Evolutionary conservation across 2,888 invertebrate species (phyloP), one percentile per base, ranked within the genome.

Genomic region (Amblyjoppa fuscipennis): DNA sequence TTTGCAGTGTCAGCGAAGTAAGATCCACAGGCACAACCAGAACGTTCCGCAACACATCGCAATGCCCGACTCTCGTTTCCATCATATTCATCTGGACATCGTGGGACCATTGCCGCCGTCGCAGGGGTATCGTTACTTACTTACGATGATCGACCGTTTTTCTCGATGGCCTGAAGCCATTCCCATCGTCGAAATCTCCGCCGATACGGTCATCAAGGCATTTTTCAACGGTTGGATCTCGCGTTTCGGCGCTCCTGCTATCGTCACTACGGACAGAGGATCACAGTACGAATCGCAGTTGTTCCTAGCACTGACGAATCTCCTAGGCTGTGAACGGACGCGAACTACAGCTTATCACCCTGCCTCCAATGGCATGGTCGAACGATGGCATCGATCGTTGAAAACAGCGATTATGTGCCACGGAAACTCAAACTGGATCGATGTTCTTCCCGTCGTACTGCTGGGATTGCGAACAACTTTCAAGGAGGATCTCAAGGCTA

Each of bases 221-320:
- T 31, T 77, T 7, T 77, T 64, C 49, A 56, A 64, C 34, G 28
- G 45, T 6, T 77, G 77, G 68, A 68, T 77, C 13, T 34, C 66
- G 41, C 6, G 34, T 0, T 77, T 66, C 28, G 70, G 78, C 13
- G 59, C 83, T 70, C 9, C 80, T 82, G 13, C 64, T 2, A 61
- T 79, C 25, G 88, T 93, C 20, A 91, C 91, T 0, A 89, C 91
- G 9, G 92, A 93, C 81, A 89, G 89, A 81, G 91, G 91, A 1
- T 53, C 88, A 3, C 89, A 92, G 66, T 90, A 92, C 75, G 87
- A 89, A 74, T 89, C 88, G 2, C 16, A 56, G 34, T 53, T 91
- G 11, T 89, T 88, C 78, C 78, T 53, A 41, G 68, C 78, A 31
- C 80, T 90, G 3, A 82, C 84, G n/a, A 59, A 79, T 5, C 49